Evolutionary conservation across 1,140 invertebrate species (phyloP).

Genomic region (Cyphomyrmex costatus): DNA sequence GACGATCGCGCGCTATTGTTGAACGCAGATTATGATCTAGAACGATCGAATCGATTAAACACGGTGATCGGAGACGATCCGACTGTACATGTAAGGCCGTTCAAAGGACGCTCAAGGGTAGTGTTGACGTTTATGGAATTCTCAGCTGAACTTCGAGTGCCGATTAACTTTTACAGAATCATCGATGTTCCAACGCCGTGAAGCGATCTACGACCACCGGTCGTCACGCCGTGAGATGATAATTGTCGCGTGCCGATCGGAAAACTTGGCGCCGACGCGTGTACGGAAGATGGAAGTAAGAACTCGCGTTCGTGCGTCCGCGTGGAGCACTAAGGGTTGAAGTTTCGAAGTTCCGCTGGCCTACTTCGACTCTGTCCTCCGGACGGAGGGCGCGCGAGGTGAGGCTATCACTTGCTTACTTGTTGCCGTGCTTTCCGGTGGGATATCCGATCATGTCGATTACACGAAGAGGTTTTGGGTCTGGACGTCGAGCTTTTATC

Average conservation of each 20-base stretch:
- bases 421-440: constrained; percentile 49
- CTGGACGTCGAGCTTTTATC: background rate
- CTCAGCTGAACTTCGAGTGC: background rate
- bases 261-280: constrained; percentile 47
- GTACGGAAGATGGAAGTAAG: constrained; percentile 65
- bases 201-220: constrained; percentile 12
- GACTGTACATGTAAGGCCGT: background rate
- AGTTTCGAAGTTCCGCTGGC: constrained; percentile 71
- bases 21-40: constrained; percentile 22
- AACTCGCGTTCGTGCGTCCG: constrained; percentile 49
- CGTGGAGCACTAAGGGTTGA: constrained; percentile 64
- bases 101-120: background rate
- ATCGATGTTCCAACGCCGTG: constrained; percentile 38
- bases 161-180: background rate
- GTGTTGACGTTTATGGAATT: background rate
- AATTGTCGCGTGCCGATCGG: constrained; percentile 51
- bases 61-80: background rate
- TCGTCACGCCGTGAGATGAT: constrained; percentile 26
- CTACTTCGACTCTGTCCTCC: constrained; percentile 66
- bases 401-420: constrained; percentile 60
- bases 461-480: background rate
- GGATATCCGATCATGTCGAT: constrained; percentile 29
- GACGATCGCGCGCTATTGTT: constrained; percentile 24
- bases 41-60: constrained; percentile 40
- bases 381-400: constrained; percentile 66